Percentiles rank a stretch among this genome's conserved stretches.
Conservation (phyloP, 2,797 vertebrate genomes). For the Limosa lapponica region DNA sequence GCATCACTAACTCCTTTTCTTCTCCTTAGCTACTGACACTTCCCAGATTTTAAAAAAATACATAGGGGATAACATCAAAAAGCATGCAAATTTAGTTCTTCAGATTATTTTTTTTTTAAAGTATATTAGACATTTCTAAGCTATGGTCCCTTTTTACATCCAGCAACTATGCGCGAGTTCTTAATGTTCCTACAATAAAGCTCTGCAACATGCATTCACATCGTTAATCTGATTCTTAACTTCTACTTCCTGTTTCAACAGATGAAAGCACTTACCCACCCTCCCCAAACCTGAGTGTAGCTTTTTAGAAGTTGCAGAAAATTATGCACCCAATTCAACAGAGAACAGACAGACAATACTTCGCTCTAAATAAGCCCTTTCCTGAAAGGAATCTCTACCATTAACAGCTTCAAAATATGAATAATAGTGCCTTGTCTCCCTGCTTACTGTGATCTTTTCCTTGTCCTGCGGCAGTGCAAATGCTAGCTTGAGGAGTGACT, state of each 20-base stretch:
- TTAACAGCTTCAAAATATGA: not conserved
- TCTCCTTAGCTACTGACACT: not conserved
- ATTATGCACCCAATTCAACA: not conserved
- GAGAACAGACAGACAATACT: not conserved
- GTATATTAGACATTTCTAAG: not conserved
- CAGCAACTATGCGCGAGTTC: not conserved
- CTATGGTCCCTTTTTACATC: not conserved
- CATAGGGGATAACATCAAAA: not conserved
- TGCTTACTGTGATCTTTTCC: constrained; percentile 97
- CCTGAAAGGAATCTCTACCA: not conserved
- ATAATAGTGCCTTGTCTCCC: not conserved
- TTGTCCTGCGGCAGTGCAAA: constrained; percentile 87
- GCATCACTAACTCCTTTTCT: not conserved
- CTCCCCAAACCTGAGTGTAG: not conserved
- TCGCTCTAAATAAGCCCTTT: not conserved
- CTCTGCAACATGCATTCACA: not conserved
- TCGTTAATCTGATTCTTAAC: not conserved
- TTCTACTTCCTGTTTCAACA: not conserved
- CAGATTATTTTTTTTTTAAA: not conserved
- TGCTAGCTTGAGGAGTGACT: constrained; percentile 93
- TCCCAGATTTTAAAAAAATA: not conserved
- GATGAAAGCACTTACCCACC: not conserved
- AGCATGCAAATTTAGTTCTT: not conserved
- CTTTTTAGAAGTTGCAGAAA: not conserved
- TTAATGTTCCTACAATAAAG: not conserved